phyloP scores from a whole-genome alignment of 2,797 vertebrate species.

The Anabas testudineus region DNA sequence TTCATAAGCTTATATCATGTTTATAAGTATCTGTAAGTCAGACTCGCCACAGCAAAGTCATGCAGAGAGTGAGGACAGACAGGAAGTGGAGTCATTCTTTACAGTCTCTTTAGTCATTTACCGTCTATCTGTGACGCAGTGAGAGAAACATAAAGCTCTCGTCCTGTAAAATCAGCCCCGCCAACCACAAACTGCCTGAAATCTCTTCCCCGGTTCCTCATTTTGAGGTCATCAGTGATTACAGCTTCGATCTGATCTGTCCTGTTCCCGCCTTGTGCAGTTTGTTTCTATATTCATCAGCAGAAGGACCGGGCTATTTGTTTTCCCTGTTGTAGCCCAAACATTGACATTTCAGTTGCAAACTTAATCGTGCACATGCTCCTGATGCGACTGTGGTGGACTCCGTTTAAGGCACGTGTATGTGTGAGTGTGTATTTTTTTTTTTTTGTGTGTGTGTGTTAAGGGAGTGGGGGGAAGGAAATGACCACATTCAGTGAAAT shows the following conservation, averaged over 20 bases:
- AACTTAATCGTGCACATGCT: conserved; percentile 15
- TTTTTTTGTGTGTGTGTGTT: too few species aligned
- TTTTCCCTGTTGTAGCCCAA: background rate
- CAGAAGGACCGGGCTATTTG: background rate
- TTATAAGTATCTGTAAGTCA: conserved; percentile 9
- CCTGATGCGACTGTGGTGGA: conserved; percentile 22
- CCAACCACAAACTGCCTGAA: conserved; percentile 23
- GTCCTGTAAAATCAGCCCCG: conserved; percentile 33
- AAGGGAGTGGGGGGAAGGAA: conserved; percentile 13
- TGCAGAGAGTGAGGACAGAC: conserved; percentile 1
- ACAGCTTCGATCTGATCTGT: conserved; percentile 22
- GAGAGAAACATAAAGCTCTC: conserved; percentile 27
- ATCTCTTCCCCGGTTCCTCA: conserved; percentile 29
- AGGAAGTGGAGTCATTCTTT: conserved; percentile 1
- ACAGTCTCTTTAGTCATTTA: conserved; percentile 23
- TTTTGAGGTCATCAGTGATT: conserved; percentile 37
- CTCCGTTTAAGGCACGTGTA: conserved; percentile 1
- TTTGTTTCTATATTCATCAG: conserved; percentile 36
- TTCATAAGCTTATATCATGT: conserved; percentile 8
- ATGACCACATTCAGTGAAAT: conserved; percentile 52
- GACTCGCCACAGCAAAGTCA: background rate
- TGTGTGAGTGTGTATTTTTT: conserved; percentile 14
- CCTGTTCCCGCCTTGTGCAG: conserved; percentile 12
- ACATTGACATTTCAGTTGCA: conserved; percentile 32
- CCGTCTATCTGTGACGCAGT: conserved; percentile 18